These are phyloP conservation scores for Amphiduros pacificus DNA, from an alignment of 2,888 invertebrate genomes.

Conservation along the genomic window DNA sequence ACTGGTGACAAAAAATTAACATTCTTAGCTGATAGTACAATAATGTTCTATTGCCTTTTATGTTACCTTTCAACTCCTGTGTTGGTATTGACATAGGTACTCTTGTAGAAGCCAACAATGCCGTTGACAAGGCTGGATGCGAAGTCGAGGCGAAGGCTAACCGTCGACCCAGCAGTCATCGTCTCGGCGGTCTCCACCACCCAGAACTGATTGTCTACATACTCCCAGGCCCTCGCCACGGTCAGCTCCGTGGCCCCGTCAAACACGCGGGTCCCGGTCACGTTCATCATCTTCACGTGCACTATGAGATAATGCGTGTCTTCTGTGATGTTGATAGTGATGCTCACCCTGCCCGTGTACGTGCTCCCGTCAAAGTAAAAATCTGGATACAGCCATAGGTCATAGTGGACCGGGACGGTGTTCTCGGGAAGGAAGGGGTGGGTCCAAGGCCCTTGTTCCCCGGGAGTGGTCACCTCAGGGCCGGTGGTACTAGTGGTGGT, in stretches of 20 bases:
- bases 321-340: slow-evolving; percentile 48
- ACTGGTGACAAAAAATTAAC: too few species aligned
- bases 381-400: slow-evolving; percentile 71
- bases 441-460: slow-evolving; percentile 20
- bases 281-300: slow-evolving; percentile 68
- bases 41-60: background rate
- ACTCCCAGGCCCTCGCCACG: slow-evolving; percentile 44
- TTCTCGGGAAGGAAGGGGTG: slow-evolving; percentile 65
- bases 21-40: too few species aligned
- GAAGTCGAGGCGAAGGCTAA: slow-evolving; percentile 66
- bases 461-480: background rate
- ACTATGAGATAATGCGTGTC: slow-evolving; percentile 61
- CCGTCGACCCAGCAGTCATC: slow-evolving; percentile 35
- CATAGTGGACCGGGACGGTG: slow-evolving; percentile 70
- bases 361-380: slow-evolving; percentile 61
- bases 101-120: slow-evolving; percentile 76
- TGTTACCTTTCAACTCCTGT: slow-evolving; percentile 45
- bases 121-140: slow-evolving; percentile 69
- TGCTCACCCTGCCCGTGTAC: slow-evolving; percentile 65
- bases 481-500: background rate
- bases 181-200: slow-evolving; percentile 50
- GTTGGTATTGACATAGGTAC: slow-evolving; percentile 63
- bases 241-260: slow-evolving; percentile 8
- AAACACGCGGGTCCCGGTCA: slow-evolving; percentile 59
- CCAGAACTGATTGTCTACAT: slow-evolving; percentile 60